Evolutionary conservation across 2,113 vertebrate genomes (phyloP).

Genomic region (Tyrannus savana): DNA sequence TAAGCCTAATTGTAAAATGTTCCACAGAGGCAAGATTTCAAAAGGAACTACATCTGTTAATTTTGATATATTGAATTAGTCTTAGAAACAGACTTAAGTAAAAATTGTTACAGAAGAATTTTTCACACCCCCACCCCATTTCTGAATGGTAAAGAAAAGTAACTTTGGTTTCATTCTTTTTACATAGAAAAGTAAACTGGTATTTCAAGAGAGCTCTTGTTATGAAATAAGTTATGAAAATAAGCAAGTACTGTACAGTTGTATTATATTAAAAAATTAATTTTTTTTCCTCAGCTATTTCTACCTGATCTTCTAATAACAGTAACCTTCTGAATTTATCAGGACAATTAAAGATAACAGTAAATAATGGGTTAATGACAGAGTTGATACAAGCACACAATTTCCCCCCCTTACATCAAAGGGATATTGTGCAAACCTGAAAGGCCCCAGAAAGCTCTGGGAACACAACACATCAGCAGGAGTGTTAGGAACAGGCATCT

Average conservation of each 20-base stretch:
- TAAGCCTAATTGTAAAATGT: background rate
- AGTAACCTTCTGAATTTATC: background rate
- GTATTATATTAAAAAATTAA: background rate
- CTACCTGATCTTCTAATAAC: background rate
- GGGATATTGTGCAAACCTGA: background rate
- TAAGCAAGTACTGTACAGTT: background rate
- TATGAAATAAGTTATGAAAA: background rate
- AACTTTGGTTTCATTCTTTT: background rate
- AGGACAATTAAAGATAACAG: background rate
- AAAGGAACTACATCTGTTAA: background rate
- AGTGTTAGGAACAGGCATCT: background rate
- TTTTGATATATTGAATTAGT: too few relatives aligned
- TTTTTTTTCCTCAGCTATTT: background rate
- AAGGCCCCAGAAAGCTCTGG: background rate
- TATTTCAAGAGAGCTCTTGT: background rate
- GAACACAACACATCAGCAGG: background rate
- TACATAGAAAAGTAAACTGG: background rate
- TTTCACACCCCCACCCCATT: background rate
- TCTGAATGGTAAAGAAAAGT: background rate
- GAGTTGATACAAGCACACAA: background rate
- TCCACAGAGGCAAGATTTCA: background rate
- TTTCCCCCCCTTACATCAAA: background rate
- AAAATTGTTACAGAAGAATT: background rate
- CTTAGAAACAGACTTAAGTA: background rate
- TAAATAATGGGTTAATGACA: background rate